A percentile compares a stretch with the other conserved stretches of the same genome.
Evolutionary conservation across 1,140 invertebrate genomes (phyloP).

Genomic region (Triops cancriformis): DNA sequence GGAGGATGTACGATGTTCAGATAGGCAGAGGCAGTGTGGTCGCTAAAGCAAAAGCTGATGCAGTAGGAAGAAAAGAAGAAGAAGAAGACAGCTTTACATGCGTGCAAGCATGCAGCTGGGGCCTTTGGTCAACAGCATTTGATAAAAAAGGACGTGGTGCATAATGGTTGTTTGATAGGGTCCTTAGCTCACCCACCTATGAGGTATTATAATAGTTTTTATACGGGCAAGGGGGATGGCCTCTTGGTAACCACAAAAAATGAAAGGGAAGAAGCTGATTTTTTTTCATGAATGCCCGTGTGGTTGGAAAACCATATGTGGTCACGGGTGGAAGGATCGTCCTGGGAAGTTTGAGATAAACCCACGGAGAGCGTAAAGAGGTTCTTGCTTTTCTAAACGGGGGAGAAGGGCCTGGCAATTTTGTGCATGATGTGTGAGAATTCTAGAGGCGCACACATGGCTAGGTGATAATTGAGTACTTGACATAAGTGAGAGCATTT

Average conservation of each 20-base stretch:
- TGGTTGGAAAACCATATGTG: background rate
- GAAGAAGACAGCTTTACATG: background rate
- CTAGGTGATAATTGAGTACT: slow-evolving; percentile 14
- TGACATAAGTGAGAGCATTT: background rate
- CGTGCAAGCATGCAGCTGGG: background rate
- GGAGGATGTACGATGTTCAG: background rate
- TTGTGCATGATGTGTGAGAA: background rate
- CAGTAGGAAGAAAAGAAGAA: background rate
- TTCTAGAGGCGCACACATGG: background rate
- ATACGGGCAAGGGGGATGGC: background rate
- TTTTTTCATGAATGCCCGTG: background rate
- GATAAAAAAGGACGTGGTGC: background rate
- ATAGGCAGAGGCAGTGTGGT: background rate
- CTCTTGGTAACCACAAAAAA: background rate
- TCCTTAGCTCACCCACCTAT: background rate
- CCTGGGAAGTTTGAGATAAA: background rate
- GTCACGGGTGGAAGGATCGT: background rate
- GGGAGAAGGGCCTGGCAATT: background rate
- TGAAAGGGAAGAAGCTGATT: background rate
- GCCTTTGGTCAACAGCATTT: background rate
- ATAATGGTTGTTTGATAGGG: slow-evolving; percentile 4
- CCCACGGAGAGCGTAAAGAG: background rate
- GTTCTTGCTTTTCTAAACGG: background rate
- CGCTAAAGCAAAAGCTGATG: background rate
- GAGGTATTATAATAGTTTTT: background rate